These are phyloP conservation scores for Hirtodrosophila alboralis DNA, from an alignment of 2,888 invertebrate genomes.

Conservation along the genomic window DNA sequence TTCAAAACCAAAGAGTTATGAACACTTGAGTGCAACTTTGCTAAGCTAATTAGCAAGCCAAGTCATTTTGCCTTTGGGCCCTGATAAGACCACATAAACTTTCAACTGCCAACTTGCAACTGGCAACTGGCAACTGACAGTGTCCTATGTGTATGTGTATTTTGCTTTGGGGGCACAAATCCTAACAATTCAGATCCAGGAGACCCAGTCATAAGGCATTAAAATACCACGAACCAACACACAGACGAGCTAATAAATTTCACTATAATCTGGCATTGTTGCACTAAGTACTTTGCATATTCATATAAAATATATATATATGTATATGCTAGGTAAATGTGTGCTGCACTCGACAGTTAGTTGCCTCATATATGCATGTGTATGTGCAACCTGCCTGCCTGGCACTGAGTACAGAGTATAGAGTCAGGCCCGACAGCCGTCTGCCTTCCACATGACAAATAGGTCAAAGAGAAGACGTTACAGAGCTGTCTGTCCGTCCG, in stretches of 20 bases:
- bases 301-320: conserved; percentile 73
- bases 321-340: conserved; percentile 40
- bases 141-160: too few relatives aligned
- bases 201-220: conserved; percentile 51
- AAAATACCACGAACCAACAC: conserved; percentile 48
- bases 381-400: conserved; percentile 46
- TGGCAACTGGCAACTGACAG: too few relatives aligned
- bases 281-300: conserved; percentile 80
- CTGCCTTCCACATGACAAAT: conserved; percentile 59
- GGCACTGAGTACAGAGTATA: conserved; percentile 32
- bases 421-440: conserved; percentile 30
- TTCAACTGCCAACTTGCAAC: background rate
- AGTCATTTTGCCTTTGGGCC: conserved; percentile 39
- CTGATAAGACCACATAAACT: conserved; percentile 31
- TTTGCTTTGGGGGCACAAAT: too few relatives aligned
- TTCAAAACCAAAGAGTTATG: background rate
- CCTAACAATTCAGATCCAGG: conserved; percentile 1
- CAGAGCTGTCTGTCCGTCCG: conserved; percentile 3
- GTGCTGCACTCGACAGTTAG: conserved; percentile 34
- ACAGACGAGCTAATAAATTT: conserved; percentile 75
- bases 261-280: conserved; percentile 77
- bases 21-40: conserved; percentile 38
- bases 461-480: conserved; percentile 60
- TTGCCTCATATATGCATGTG: conserved; percentile 70
- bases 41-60: conserved; percentile 67